phyloP scores from a whole-genome alignment of 2,113 vertebrate genomes.

The Steatornis caripensis region DNA sequence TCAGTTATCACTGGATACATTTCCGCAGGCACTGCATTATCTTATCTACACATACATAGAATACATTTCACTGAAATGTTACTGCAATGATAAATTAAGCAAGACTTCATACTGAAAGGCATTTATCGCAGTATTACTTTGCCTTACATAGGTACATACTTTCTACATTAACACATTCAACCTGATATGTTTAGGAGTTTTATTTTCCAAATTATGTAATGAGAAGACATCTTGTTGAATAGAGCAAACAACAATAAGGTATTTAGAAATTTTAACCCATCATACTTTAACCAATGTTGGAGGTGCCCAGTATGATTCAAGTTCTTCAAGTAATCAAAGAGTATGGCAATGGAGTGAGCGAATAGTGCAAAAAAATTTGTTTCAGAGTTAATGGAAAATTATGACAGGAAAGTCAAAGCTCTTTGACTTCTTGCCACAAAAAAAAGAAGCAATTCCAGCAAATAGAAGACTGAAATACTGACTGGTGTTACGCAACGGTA shows the following conservation, averaged over 20 bases:
- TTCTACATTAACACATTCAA: not conserved
- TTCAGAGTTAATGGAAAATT: not conserved
- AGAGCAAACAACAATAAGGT: not conserved
- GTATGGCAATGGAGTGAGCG: not conserved
- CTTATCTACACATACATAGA: not conserved
- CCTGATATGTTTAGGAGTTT: not conserved
- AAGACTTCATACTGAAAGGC: not conserved
- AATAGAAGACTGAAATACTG: not conserved
- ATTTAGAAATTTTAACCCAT: not conserved
- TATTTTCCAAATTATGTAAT: not conserved
- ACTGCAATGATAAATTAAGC: not conserved
- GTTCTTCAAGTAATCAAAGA: not conserved
- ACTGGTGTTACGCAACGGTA: not conserved
- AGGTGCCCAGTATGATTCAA: not conserved
- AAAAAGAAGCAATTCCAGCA: not conserved
- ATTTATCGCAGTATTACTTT: not conserved
- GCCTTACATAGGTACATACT: not conserved
- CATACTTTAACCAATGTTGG: not conserved
- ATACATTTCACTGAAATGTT: not conserved
- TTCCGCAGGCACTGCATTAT: not conserved
- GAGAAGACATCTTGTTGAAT: not conserved
- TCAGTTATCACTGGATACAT: not conserved
- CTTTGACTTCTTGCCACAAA: not conserved
- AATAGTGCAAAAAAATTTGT: not conserved
- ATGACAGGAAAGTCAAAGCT: not conserved